phyloP scores from a whole-genome alignment of 2,797 vertebrate genomes.

The Champsocephalus esox region DNA sequence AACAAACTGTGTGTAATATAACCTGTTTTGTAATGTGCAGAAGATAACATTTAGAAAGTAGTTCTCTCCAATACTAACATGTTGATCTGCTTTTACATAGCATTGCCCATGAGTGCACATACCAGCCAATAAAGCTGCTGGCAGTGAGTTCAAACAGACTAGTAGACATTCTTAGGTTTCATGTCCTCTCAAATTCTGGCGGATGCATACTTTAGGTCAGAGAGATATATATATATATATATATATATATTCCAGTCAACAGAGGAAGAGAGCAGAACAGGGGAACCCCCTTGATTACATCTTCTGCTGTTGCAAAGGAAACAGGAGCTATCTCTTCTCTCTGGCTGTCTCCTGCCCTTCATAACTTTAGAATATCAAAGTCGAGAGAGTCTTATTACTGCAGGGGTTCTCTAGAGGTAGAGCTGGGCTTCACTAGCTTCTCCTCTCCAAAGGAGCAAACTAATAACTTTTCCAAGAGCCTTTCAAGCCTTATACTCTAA shows the following conservation, averaged over 20 bases:
- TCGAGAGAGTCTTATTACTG: constrained; percentile 37
- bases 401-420: constrained; percentile 13
- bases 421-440: constrained; percentile 11
- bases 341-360: constrained; percentile 44
- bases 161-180: constrained; percentile 55
- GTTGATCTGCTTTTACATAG: neutral
- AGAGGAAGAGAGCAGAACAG: constrained; percentile 44
- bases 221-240: constrained; percentile 7
- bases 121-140: constrained; percentile 3
- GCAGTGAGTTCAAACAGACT: constrained; percentile 11
- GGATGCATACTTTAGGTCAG: constrained; percentile 31
- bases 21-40: neutral
- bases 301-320: constrained; percentile 61
- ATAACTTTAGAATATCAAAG: constrained; percentile 47
- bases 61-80: neutral
- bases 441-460: neutral
- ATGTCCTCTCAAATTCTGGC: constrained; percentile 20
- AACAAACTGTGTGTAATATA: neutral
- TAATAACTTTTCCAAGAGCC: neutral
- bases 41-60: neutral
- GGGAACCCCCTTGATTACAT: constrained; percentile 61
- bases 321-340: constrained; percentile 60
- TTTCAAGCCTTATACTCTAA: neutral
- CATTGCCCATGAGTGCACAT: constrained; percentile 4
- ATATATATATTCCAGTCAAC: constrained; percentile 34